Base-by-base conservation (phyloP, 2,797 vertebrate genomes). In the Chrysocyon brachyurus region DNA sequence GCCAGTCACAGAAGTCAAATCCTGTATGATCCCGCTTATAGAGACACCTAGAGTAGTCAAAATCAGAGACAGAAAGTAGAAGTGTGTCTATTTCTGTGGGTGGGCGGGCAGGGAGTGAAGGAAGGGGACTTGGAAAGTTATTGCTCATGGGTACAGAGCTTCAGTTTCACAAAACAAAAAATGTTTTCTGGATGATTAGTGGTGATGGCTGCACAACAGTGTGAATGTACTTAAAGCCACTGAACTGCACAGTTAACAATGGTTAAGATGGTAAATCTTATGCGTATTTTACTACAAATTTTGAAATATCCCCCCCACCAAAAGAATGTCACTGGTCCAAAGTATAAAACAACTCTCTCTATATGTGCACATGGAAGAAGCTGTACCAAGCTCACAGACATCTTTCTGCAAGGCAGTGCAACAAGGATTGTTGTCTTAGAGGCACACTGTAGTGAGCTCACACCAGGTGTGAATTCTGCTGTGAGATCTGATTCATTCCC, bases 351-450 rank as follows among this genome's bases (percentile, higher is more conserved):
- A 21, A 15, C 46, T 66, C 70, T 77, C 46, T 54, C 46, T 6
- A 40, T 31, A 54, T 15, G 4, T 1, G 49, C 11, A 19, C 49
- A 10, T 54, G 59, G 21, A 64, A 28, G 26, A 36, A 78, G 9
- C 33, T 14, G 12, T 2, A 21, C 61, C 49, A 12, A 66, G 73
- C 36, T 54, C 24, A 28, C 3, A 5, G 87, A 22, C 40, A 22
- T 5, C 77, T 4, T 66, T 54, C 88, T 56, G 12, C 46, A 21
- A 15, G n/a, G 73, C 16, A 90, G 17, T 3, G 75, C 36, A 21
- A 10, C 9, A 21, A 28, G 46, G 46, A 9, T 0, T 3, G 10
- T 26, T 1, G 10, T 36, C 59, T 26, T 0, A 3, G 28, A 64
- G 59, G 16, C 11, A 3, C 1, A 2, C 6, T 28, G 4, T 10